A percentile compares a stretch with the other conserved stretches of the same genome.
Evolutionary conservation across 2,113 vertebrate species (phyloP).

Genomic region (Rhipidura dahli): DNA sequence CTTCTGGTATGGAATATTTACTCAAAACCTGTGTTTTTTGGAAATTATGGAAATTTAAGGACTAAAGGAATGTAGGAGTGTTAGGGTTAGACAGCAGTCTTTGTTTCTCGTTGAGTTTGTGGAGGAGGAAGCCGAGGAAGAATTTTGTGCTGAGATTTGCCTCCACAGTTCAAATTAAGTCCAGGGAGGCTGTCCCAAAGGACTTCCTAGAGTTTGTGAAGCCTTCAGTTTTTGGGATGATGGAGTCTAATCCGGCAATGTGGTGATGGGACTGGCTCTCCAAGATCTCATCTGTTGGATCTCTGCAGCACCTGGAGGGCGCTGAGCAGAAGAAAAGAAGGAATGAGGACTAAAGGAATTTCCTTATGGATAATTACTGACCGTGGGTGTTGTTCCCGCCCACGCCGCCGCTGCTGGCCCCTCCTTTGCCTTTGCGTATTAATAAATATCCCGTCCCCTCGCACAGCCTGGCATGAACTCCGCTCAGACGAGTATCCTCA

Average conservation of each 20-base stretch:
- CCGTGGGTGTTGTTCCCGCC: rapidly evolving
- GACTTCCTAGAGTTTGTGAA: background rate
- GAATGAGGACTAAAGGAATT: background rate
- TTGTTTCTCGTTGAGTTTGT: no score
- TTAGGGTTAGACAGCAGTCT: no score
- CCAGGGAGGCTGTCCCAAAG: no score
- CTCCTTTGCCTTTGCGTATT: background rate
- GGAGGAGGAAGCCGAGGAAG: no score
- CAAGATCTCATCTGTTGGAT: background rate
- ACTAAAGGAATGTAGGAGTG: no score
- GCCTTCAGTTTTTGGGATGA: background rate
- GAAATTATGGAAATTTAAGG: rapidly evolving
- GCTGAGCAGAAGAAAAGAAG: no score
- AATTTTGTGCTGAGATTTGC: no score
- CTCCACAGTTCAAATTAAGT: no score
- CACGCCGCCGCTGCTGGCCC: rapidly evolving
- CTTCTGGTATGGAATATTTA: rapidly evolving
- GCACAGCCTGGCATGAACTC: background rate
- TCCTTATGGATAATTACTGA: rapidly evolving
- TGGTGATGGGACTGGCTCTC: rapidly evolving
- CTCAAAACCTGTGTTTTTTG: background rate
- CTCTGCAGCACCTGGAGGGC: background rate
- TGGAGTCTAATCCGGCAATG: rapidly evolving
- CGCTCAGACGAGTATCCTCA: rapidly evolving
- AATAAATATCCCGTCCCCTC: rapidly evolving